Percentiles rank a stretch among this genome's conserved stretches.
Evolutionary conservation across 2,113 vertebrate species (phyloP).

Genomic region (Nibea albiflora): DNA sequence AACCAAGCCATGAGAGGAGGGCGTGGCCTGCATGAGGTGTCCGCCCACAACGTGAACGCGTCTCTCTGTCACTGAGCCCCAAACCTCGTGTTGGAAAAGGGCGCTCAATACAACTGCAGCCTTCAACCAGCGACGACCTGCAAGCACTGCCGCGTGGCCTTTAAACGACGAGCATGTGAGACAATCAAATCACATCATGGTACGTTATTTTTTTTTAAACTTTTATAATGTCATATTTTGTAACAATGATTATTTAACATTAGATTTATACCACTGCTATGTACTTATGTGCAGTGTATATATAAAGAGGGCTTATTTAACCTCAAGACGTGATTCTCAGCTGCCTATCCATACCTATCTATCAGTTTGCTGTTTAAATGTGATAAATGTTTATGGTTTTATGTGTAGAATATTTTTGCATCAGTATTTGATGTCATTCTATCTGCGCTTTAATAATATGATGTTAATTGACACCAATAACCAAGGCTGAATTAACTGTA

Average conservation of each 20-base stretch:
- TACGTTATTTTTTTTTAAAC: constrained; percentile 21
- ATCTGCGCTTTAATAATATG: neutral
- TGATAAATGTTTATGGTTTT: neutral
- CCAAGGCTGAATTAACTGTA: neutral
- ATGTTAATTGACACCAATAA: neutral
- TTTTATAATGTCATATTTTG: neutral
- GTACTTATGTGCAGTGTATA: neutral
- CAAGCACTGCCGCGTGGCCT: constrained; percentile 7
- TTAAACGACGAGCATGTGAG: constrained; percentile 5
- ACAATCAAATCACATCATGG: constrained; percentile 13
- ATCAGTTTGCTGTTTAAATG: neutral
- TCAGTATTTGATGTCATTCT: neutral
- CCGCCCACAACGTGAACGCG: constrained; percentile 74
- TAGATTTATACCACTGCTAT: neutral
- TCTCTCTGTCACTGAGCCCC: constrained; percentile 61
- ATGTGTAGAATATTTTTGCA: neutral
- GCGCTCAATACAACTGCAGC: constrained; percentile 73
- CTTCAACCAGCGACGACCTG: constrained; percentile 30
- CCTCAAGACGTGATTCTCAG: neutral
- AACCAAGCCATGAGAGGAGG: constrained; percentile 7
- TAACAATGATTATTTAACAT: no score
- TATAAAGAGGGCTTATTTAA: neutral
- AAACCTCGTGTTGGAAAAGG: constrained; percentile 64
- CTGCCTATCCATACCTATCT: neutral
- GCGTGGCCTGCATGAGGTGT: constrained; percentile 53